Percentiles rank a stretch among this genome's conserved stretches.
Conservation (phyloP, 2,797 vertebrate genomes). For the Margarornis squamiger region DNA sequence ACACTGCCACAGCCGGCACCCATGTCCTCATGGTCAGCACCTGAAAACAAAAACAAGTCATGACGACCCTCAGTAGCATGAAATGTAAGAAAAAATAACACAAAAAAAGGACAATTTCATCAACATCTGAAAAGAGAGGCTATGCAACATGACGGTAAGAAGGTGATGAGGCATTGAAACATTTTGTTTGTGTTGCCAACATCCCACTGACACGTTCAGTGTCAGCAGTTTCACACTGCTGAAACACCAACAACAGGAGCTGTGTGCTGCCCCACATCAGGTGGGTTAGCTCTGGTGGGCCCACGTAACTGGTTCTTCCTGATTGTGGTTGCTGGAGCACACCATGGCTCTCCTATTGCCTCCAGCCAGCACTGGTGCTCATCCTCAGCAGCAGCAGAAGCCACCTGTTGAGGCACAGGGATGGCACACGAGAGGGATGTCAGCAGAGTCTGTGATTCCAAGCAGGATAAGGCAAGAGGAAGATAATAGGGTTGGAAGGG, state of each 20-base stretch:
- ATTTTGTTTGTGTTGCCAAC: neutral
- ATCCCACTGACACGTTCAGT: neutral
- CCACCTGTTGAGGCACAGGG: neutral
- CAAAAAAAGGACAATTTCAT: neutral
- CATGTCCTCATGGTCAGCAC: conserved; percentile 59
- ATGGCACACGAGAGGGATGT: neutral
- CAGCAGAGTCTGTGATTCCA: neutral
- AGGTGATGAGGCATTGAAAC: neutral
- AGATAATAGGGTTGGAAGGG: neutral
- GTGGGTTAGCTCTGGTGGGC: neutral
- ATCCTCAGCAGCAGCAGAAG: neutral
- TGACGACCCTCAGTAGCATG: neutral
- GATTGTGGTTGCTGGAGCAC: neutral
- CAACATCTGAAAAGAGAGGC: neutral
- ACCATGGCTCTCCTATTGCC: accelerated
- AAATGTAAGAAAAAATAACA: neutral
- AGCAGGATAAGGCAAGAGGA: neutral
- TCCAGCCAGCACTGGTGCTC: neutral
- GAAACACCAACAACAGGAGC: neutral
- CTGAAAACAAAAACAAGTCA: conserved; percentile 31
- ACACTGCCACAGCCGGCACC: conserved; percentile 70
- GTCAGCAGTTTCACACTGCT: neutral
- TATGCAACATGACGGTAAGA: neutral
- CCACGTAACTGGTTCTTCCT: accelerated
- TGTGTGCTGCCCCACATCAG: neutral